phyloP scores from a whole-genome alignment of 2,797 vertebrate species.

The Xyrichtys novacula region DNA sequence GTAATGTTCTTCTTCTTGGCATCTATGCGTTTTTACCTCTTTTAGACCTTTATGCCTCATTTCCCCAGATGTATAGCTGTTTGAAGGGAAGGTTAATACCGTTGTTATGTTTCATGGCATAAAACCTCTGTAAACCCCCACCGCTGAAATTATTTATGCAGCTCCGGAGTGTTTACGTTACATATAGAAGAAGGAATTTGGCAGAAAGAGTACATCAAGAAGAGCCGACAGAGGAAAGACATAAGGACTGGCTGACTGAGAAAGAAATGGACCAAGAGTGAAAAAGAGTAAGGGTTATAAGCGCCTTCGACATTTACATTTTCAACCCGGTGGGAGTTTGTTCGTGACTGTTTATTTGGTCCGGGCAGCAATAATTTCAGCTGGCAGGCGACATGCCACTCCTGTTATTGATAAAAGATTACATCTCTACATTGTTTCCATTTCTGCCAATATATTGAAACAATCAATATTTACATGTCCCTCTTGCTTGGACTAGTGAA shows the following conservation, averaged over 20 bases:
- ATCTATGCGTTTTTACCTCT: conserved; percentile 26
- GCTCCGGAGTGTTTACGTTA: conserved; percentile 66
- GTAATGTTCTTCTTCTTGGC: conserved; percentile 16
- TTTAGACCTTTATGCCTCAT: conserved; percentile 30
- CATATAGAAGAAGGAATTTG: conserved; percentile 60
- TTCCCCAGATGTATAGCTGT: conserved; percentile 50
- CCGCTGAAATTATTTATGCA: conserved; percentile 59
- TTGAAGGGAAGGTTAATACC: conserved; percentile 55
- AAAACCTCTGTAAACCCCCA: conserved; percentile 33
- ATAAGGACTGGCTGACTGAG: conserved; percentile 26
- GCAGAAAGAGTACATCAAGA: conserved; percentile 47
- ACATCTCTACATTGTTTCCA: conserved; percentile 67
- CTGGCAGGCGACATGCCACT: conserved; percentile 55
- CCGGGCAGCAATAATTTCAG: conserved; percentile 50
- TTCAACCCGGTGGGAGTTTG: conserved; percentile 47
- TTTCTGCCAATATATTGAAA: conserved; percentile 74
- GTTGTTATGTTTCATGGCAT: conserved; percentile 52
- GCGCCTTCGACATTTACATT: conserved; percentile 52
- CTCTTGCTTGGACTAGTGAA: conserved; percentile 61
- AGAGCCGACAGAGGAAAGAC: conserved; percentile 20
- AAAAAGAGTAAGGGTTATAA: conserved; percentile 26
- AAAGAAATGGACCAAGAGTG: conserved; percentile 14
- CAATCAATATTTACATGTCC: conserved; percentile 77
- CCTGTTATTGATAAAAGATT: conserved; percentile 71
- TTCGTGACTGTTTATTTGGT: conserved; percentile 58